A percentile compares a stretch with the other conserved stretches of the same genome.
These are phyloP conservation scores for Albula glossodonta DNA, from an alignment of 2,113 vertebrate genomes.

Conservation along the genomic window DNA sequence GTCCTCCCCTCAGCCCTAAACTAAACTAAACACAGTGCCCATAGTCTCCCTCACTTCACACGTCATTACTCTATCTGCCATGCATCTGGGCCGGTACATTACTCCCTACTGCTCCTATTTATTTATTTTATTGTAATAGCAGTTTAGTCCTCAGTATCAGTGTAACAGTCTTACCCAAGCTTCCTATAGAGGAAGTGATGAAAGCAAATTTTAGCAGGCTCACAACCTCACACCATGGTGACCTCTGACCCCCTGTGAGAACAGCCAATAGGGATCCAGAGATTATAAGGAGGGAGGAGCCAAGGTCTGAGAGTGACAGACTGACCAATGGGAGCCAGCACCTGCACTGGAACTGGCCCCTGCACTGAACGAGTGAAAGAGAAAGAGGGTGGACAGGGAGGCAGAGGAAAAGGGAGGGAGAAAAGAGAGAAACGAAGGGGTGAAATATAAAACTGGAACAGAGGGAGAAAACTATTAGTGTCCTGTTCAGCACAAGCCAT, in stretches of 20 bases:
- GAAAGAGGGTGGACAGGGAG: neutral
- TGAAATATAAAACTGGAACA: no score
- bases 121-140: neutral
- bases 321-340: conserved; percentile 67
- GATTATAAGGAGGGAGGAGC: conserved; percentile 65
- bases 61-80: no score
- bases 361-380: conserved; percentile 48
- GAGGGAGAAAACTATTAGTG: no score
- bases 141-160: neutral
- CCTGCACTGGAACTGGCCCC: conserved; percentile 55
- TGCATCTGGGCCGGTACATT: no score
- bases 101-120: no score
- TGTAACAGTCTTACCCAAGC: conserved; percentile 53
- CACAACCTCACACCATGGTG: conserved; percentile 72
- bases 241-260: conserved; percentile 63
- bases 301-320: conserved; percentile 69
- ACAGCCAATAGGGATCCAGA: conserved; percentile 64
- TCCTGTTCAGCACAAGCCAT: no score
- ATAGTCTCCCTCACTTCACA: no score
- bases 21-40: no score
- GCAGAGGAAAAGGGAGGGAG: neutral
- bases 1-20: no score
- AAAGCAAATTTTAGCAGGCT: conserved; percentile 74
- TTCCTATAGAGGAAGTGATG: conserved; percentile 71
- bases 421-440: no score